A percentile compares a stretch with the other conserved stretches of the same genome.
phyloP scores from a whole-genome alignment of 1,140 invertebrate species.

The Brachionus koreanus region DNA sequence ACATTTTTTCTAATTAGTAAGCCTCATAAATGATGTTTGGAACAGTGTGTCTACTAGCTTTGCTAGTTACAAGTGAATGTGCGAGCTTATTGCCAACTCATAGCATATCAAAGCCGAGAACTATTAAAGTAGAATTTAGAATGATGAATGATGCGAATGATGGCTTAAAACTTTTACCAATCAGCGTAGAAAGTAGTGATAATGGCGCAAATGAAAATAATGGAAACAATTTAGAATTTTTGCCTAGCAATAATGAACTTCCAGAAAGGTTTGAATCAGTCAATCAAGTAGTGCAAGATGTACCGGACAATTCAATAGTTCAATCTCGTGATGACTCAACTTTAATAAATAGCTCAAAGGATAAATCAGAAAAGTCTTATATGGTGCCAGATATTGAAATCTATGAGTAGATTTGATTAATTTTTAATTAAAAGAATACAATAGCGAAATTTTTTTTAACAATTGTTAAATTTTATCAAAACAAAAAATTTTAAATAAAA shows the following conservation, averaged over 20 bases:
- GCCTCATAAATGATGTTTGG: background rate
- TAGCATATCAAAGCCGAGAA: background rate
- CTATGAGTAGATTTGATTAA: background rate
- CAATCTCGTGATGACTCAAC: background rate
- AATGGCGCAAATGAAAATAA: background rate
- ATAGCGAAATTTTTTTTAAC: background rate
- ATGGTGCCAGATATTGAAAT: background rate
- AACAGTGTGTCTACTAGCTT: background rate
- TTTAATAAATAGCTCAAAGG: background rate
- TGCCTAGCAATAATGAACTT: background rate
- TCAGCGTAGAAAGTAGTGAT: background rate
- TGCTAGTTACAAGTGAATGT: background rate
- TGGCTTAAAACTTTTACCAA: background rate
- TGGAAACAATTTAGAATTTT: background rate
- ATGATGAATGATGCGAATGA: background rate
- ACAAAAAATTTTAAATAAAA: background rate
- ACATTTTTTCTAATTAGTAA: background rate
- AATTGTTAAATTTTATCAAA: background rate
- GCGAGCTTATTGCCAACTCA: background rate
- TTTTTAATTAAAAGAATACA: background rate
- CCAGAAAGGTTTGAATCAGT: background rate
- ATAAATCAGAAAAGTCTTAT: background rate
- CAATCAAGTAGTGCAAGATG: background rate
- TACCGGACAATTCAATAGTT: background rate
- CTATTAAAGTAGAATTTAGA: constrained; percentile 5